Base-by-base conservation (phyloP, 2,888 invertebrate species). In the Platycnemis pennipes region DNA sequence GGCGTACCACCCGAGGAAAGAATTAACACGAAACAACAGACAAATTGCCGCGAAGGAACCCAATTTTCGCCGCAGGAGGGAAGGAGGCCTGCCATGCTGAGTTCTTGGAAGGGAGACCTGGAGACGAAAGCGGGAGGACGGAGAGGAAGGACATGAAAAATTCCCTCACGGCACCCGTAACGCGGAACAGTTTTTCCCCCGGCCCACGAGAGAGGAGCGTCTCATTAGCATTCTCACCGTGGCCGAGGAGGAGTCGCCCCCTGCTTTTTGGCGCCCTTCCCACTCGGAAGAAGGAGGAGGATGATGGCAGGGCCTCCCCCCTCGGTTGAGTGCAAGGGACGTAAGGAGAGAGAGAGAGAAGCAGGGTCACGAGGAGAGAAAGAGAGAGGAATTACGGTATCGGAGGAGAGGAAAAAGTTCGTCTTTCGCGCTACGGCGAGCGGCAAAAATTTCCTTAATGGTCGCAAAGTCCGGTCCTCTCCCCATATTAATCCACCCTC, bases 181-280 rank as follows among this genome's bases (percentile, higher is more conserved):
- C 37, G 37, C 77, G 77, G 77, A 77, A 77, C 37, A 37, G 77
- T 77, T 77, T 77, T 77, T 77, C 77, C 37, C n/a, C 26, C 77
- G 37, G 63, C 77, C 37, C 77, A 7, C 53, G 8, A 53, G 53
- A 19, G 26, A n/a, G 77, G 77, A 77, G 37, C 77, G 77, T 77
- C 77, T 77, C 77, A 77, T 77, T 77, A 77, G 77, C 77, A 77
- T 77, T 77, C 77, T 37, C 37, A 77, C 77, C 77, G 63, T 63
- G 63, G 63, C 63, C 7, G n/a, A 63, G n/a, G 16, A 26, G 63
- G 5, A 19, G 63, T 8, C 22, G 63, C n/a, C 63, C 5, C 63
- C n/a, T 63, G 63, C 63, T 63, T 63, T 63, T 63, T 63, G 63
- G 63, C 63, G 22, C 63, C 26, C 63, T 63, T 63, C 63, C 63